Percentiles rank a stretch among this genome's conserved stretches.
phyloP scores from a whole-genome alignment of 2,797 vertebrate genomes.

The Peromyscus attwateri region DNA sequence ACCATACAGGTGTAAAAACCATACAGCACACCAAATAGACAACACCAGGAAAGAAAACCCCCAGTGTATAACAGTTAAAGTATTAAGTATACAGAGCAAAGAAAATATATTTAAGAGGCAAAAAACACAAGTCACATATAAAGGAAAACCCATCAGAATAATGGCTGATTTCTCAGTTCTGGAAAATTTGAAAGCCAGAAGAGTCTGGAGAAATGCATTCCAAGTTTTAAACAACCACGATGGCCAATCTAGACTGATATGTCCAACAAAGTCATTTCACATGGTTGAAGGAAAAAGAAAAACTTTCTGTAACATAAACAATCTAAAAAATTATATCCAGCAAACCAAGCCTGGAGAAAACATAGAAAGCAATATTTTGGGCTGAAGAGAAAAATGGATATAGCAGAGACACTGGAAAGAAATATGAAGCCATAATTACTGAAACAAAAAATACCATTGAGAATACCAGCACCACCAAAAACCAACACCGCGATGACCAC shows the following conservation, averaged over 20 bases:
- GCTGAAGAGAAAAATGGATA: background rate
- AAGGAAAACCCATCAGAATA: background rate
- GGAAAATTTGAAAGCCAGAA: background rate
- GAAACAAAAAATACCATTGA: background rate
- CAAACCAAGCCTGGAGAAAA: background rate
- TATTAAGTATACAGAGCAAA: background rate
- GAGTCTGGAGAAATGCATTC: background rate
- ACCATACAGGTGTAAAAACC: background rate
- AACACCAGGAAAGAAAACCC: background rate
- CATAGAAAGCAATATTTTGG: background rate
- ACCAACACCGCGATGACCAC: background rate
- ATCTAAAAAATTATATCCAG: too few relatives aligned
- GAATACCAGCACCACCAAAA: background rate
- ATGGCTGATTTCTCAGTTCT: background rate
- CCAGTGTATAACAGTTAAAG: background rate
- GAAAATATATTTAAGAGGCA: background rate
- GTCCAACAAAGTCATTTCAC: background rate
- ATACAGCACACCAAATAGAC: background rate
- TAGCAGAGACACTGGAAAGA: background rate
- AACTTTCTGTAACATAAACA: background rate
- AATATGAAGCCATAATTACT: background rate
- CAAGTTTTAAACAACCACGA: background rate
- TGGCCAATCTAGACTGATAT: background rate
- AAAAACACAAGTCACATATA: background rate
- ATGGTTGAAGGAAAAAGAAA: background rate